These are phyloP conservation scores for Dasysyrphus tricinctus DNA, from an alignment of 2,888 invertebrate genomes.

Conservation along the genomic window DNA sequence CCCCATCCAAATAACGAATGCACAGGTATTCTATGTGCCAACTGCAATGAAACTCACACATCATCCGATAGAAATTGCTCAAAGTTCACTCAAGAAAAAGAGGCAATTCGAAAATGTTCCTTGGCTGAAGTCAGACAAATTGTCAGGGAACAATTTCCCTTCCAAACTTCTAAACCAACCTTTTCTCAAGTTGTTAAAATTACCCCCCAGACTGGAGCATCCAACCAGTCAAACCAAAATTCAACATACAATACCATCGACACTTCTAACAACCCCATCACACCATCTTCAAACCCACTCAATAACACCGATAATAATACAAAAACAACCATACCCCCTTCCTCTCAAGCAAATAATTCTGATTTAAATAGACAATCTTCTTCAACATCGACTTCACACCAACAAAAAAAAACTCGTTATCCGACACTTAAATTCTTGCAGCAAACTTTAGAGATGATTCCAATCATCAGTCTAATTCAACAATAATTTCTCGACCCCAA, in stretches of 20 bases:
- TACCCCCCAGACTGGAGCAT: neutral
- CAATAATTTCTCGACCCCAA: too few relatives aligned
- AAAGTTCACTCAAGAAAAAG: slow-evolving; percentile 5
- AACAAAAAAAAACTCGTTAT: too few relatives aligned
- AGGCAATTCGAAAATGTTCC: slow-evolving; percentile 57
- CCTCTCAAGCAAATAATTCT: too few relatives aligned
- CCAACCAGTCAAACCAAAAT: neutral
- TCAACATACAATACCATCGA: neutral
- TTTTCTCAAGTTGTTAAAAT: neutral
- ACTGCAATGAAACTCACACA: neutral
- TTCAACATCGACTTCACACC: too few relatives aligned
- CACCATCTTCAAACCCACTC: too few relatives aligned
- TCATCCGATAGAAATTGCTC: neutral
- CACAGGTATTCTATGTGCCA: neutral
- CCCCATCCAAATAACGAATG: neutral
- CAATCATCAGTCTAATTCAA: too few relatives aligned
- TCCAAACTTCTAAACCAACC: neutral
- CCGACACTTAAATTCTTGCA: too few relatives aligned
- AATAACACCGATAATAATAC: too few relatives aligned
- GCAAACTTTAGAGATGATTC: too few relatives aligned
- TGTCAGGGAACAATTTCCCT: neutral
- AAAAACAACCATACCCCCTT: too few relatives aligned
- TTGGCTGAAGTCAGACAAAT: slow-evolving; percentile 78
- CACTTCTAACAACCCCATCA: neutral
- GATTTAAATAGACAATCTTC: too few relatives aligned